These are phyloP conservation scores for Callosobruchus maculatus DNA, from an alignment of 2,888 invertebrate genomes.

Conservation along the genomic window DNA sequence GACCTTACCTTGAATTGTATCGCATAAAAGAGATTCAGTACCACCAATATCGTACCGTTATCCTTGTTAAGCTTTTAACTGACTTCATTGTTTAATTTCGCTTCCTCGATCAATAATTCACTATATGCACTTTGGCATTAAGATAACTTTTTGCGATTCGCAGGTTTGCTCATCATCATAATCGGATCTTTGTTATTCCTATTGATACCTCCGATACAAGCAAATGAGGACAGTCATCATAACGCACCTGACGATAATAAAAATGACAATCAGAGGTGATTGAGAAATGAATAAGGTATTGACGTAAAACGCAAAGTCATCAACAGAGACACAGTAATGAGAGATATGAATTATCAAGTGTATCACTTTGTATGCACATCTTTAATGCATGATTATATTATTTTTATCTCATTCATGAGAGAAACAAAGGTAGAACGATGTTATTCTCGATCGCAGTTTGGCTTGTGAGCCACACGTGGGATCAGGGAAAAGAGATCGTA, in stretches of 20 bases:
- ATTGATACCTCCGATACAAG: not conserved
- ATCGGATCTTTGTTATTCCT: not conserved
- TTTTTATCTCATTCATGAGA: not conserved
- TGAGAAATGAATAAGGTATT: not conserved
- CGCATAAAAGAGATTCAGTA: not conserved
- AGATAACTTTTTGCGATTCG: not conserved
- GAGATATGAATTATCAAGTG: not conserved
- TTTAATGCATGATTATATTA: not conserved
- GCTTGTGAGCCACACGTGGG: not conserved
- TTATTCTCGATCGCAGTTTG: not conserved
- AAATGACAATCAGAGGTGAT: not conserved
- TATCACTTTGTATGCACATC: not conserved
- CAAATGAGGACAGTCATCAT: not conserved
- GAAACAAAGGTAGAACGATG: not conserved
- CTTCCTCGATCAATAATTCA: not conserved
- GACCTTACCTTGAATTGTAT: no score
- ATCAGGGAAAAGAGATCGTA: not conserved
- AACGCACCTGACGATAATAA: not conserved
- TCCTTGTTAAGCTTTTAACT: not conserved
- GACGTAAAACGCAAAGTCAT: not conserved
- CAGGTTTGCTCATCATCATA: not conserved
- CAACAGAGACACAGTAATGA: not conserved
- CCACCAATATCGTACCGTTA: no score
- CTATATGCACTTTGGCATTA: not conserved
- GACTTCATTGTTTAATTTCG: not conserved